Percentiles rank a stretch among this genome's conserved stretches.
Evolutionary conservation across 2,113 vertebrate genomes (phyloP).

Genomic region (Echinops telfairi): DNA sequence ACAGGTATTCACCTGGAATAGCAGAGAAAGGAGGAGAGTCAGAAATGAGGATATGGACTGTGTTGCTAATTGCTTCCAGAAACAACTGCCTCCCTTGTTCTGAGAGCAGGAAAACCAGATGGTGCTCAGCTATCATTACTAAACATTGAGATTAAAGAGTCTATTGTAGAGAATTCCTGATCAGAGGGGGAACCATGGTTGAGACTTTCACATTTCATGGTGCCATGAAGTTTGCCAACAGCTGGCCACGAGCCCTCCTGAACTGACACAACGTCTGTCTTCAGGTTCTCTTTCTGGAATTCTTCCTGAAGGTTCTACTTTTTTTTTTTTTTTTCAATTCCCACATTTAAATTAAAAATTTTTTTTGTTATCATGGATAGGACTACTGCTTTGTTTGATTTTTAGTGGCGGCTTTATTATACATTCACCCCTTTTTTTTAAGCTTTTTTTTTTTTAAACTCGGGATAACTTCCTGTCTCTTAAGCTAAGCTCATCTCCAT

Average conservation of each 20-base stretch:
- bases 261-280: fast-evolving
- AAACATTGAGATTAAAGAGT: background rate
- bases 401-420: background rate
- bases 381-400: conserved; percentile 30
- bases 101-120: background rate
- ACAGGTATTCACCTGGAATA: background rate
- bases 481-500: background rate
- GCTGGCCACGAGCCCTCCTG: background rate
- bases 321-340: background rate
- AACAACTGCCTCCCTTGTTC: background rate
- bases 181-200: background rate
- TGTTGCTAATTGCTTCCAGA: background rate
- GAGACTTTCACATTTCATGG: background rate
- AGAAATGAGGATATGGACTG: background rate
- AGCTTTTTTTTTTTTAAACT: background rate
- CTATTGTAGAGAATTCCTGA: background rate
- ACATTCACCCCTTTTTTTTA: background rate
- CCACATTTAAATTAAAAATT: background rate
- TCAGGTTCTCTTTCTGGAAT: background rate
- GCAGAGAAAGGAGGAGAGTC: background rate
- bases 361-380: background rate
- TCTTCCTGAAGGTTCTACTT: background rate
- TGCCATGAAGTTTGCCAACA: no score
- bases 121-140: background rate
- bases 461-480: conserved; percentile 38